These are phyloP conservation scores for Cacajao melanocephalus DNA, from an alignment of 2,797 vertebrate species.

Conservation along the genomic window DNA sequence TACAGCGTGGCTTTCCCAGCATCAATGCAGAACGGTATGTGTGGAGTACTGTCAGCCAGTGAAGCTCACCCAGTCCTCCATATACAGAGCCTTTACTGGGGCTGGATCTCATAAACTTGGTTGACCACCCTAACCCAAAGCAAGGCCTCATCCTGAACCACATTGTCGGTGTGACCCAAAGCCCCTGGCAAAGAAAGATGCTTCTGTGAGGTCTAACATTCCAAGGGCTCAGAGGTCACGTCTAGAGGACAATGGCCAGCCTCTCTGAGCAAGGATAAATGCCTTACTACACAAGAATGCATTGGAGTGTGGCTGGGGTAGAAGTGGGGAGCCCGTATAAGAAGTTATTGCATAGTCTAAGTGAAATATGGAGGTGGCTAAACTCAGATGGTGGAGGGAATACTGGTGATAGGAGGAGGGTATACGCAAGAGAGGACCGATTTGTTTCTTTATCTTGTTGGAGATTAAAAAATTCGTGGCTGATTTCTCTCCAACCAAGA, in stretches of 20 bases:
- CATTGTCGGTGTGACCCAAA: not conserved
- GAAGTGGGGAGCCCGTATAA: fast-evolving
- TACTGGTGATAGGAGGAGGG: fast-evolving
- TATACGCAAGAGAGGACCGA: not conserved
- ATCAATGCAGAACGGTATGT: fast-evolving
- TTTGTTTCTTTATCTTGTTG: no score
- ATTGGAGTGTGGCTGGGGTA: not conserved
- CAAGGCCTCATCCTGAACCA: not conserved
- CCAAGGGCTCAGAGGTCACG: not conserved
- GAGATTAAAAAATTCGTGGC: not conserved
- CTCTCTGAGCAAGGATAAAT: not conserved
- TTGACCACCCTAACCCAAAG: not conserved
- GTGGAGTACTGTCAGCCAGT: fast-evolving
- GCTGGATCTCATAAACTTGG: not conserved
- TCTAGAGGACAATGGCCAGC: not conserved
- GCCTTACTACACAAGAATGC: not conserved
- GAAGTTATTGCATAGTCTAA: fast-evolving
- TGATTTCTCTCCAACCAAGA: not conserved
- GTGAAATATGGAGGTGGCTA: not conserved
- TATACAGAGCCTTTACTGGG: not conserved
- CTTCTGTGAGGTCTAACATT: not conserved
- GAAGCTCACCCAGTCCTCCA: not conserved
- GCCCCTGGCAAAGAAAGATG: not conserved
- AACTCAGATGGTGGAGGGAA: not conserved
- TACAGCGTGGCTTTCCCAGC: no score